Base-by-base conservation (phyloP, 2,888 invertebrate species). In the Orchesellides sinensis region DNA sequence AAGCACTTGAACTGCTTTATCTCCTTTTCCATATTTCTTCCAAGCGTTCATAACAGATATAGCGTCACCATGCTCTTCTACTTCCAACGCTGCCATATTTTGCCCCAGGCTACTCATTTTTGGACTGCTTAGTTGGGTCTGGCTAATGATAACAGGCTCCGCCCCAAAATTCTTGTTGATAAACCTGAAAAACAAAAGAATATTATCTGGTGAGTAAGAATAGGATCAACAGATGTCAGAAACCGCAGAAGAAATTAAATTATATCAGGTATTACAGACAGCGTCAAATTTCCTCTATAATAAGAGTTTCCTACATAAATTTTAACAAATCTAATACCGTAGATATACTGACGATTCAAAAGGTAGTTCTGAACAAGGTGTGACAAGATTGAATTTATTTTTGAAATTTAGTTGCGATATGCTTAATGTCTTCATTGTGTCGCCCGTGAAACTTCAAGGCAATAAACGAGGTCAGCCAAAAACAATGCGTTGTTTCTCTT, bases 11-110 rank as follows among this genome's bases (percentile, higher is more conserved):
- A 96, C 95, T 73, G 95, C 94, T 88, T 95, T 94, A 90, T 95
- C 96, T 90, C 94, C 95, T 90, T 95, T 96, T 90, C 95, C 95
- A 90, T 96, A 98, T 88, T 95, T 94, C 90, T 97, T 97, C 92
- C 94, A 96, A 35, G 97, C 96, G 90, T 96, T 94, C 88, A 96
- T 92, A 84, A 97, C 95, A 89, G 95, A 94, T 73, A 97, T 96
- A 25, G 97, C 97, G 23, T 83, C 86, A 17, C 86, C 80, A n/a
- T 19, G 23, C 0, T 61, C 54, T 35, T 74, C 74, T 47, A 83
- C n/a, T 52, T n/a, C 83, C 84, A 27, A 10, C 85, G 85, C 83
- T 25, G 81, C 35, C 45, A 54, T n/a, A n/a, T n/a, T 25, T 63
- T 12, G 19, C 56, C 10, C 19, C 70, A 19, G 12, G 45, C 49